Evolutionary conservation across 1,140 invertebrate species (phyloP).

Genomic region (Drosophila equinoxialis): DNA sequence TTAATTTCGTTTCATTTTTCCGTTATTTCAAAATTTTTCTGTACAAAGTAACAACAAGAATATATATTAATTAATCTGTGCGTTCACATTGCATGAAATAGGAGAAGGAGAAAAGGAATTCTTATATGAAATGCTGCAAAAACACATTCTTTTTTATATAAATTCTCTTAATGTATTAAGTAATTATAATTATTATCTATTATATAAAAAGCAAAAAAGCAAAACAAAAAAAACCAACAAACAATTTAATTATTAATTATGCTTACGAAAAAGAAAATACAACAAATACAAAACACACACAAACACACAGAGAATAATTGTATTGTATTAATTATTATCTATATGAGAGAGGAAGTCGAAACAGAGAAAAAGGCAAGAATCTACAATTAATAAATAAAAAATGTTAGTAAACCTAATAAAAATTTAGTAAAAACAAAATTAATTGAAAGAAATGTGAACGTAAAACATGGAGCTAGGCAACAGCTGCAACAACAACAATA

Average conservation of each 20-base stretch:
- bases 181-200: conserved; percentile 81
- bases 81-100: conserved; percentile 14
- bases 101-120: conserved; percentile 28
- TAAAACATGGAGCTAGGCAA: conserved; percentile 49
- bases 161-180: conserved; percentile 79
- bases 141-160: conserved; percentile 73
- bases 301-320: conserved; percentile 63
- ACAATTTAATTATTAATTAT: conserved; percentile 80
- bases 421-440: conserved; percentile 74
- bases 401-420: conserved; percentile 77
- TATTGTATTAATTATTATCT: conserved; percentile 64
- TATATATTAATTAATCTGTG: conserved; percentile 12
- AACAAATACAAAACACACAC: conserved; percentile 35
- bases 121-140: conserved; percentile 37
- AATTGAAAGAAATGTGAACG: conserved; percentile 52
- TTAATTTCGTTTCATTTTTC: conserved; percentile 15
- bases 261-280: conserved; percentile 59
- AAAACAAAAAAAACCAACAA: background rate
- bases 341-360: conserved; percentile 50
- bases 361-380: conserved; percentile 41
- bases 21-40: conserved; percentile 41
- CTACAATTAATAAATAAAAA: conserved; percentile 61
- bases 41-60: conserved; percentile 35
- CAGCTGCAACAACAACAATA: conserved; percentile 41
- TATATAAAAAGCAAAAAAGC: conserved; percentile 57